Evolutionary conservation across 2,888 invertebrate genomes (phyloP).

Genomic region (Entomobrya multifasciata): DNA sequence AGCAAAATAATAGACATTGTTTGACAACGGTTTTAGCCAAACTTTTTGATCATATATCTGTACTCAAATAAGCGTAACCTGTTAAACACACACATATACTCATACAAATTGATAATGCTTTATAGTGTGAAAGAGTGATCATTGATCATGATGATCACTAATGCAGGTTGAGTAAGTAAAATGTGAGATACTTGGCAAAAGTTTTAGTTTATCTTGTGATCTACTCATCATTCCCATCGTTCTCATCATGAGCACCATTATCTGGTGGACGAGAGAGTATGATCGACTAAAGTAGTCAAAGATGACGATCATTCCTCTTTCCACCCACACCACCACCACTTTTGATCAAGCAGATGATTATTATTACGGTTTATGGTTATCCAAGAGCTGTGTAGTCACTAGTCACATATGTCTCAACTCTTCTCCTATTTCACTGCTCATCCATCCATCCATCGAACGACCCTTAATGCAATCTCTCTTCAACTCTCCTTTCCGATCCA

Average conservation of each 20-base stretch:
- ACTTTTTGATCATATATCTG: no score
- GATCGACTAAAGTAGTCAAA: slow-evolving; percentile 22
- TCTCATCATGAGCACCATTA: slow-evolving; percentile 21
- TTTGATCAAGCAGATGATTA: slow-evolving; percentile 40
- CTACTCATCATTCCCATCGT: slow-evolving; percentile 28
- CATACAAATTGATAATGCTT: neutral
- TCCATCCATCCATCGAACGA: slow-evolving; percentile 68
- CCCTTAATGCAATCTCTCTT: slow-evolving; percentile 50
- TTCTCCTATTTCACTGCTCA: slow-evolving; percentile 61
- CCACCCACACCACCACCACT: slow-evolving; percentile 26
- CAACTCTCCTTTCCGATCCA: slow-evolving; percentile 12
- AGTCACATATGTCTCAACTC: slow-evolving; percentile 70
- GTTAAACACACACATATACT: no score
- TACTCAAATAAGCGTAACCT: no score
- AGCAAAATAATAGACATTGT: no score
- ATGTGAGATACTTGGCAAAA: slow-evolving; percentile 30
- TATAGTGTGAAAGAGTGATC: neutral
- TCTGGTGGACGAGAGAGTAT: neutral
- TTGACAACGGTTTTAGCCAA: no score
- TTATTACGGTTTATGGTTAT: slow-evolving; percentile 54
- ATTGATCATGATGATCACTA: neutral
- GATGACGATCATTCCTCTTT: slow-evolving; percentile 42
- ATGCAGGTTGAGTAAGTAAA: neutral
- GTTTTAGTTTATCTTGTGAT: slow-evolving; percentile 61
- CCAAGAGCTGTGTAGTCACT: slow-evolving; percentile 25